Evolutionary conservation across 2,888 invertebrate species (phyloP).

Genomic region (Cephus pulcher): DNA sequence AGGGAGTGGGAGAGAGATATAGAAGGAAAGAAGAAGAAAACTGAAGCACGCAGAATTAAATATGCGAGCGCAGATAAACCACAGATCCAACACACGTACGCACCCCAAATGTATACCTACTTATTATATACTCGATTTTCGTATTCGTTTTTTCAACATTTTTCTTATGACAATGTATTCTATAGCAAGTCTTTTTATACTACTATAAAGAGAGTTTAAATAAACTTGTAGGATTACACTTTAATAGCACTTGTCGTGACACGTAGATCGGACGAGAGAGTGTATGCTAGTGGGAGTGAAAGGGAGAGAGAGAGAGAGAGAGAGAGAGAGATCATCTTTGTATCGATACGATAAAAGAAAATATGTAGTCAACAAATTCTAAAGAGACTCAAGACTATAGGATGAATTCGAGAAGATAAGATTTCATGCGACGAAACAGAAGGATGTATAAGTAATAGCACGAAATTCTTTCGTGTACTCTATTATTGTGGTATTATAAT

Average conservation of each 20-base stretch:
- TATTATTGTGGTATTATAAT: too few species aligned
- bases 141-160: slow-evolving; percentile 35
- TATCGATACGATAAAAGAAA: too few species aligned
- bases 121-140: slow-evolving; percentile 23
- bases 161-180: slow-evolving; percentile 34
- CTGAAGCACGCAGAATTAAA: neutral
- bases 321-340: too few species aligned
- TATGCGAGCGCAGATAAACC: slow-evolving; percentile 21
- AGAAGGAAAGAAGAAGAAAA: neutral
- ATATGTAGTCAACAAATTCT: neutral
- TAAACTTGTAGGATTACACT: neutral
- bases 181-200: slow-evolving; percentile 38
- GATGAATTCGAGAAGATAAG: neutral
- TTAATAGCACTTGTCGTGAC: slow-evolving; percentile 2
- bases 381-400: slow-evolving; percentile 8
- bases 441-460: too few species aligned
- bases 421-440: too few species aligned
- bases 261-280: neutral
- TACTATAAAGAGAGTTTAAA: slow-evolving; percentile 22
- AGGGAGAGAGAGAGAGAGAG: neutral
- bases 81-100: slow-evolving; percentile 18
- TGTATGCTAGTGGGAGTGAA: neutral
- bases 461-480: too few species aligned
- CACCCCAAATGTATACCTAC: neutral
- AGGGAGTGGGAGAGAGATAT: neutral